Conservation (phyloP, 2,797 vertebrate genomes). For the Siniperca obscura region DNA sequence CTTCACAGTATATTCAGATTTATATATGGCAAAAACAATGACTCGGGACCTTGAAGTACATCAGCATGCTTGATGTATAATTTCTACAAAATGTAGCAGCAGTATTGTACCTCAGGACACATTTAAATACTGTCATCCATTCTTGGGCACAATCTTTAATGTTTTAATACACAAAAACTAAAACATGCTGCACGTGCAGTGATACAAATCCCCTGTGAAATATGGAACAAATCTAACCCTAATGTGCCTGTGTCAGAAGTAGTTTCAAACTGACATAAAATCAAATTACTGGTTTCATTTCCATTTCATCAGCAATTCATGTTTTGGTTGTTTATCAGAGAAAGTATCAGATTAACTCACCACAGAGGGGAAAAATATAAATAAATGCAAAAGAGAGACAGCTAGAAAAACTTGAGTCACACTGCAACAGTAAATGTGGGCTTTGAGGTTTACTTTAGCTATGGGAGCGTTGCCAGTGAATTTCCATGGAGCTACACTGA, state of each 20-base stretch:
- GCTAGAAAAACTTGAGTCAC: background rate
- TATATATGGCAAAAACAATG: background rate
- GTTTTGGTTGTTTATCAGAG: slow-evolving; percentile 21
- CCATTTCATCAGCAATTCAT: background rate
- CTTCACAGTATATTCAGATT: background rate
- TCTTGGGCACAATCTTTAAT: slow-evolving; percentile 36
- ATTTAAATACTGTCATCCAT: slow-evolving; percentile 27
- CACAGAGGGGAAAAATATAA: background rate
- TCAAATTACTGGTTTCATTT: background rate
- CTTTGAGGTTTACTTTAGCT: background rate
- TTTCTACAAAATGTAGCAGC: slow-evolving; percentile 5
- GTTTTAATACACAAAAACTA: slow-evolving; percentile 28
- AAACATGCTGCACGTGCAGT: slow-evolving; percentile 23
- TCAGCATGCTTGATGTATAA: background rate
- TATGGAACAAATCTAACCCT: background rate
- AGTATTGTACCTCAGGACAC: background rate
- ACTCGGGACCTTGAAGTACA: background rate
- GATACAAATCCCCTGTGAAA: slow-evolving; percentile 3
- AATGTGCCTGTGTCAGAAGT: background rate
- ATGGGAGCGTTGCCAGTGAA: background rate
- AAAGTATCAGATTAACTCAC: slow-evolving; percentile 14
- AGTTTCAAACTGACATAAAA: slow-evolving; percentile 1
- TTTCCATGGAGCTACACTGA: background rate
- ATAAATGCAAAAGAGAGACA: background rate
- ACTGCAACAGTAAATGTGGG: background rate